phyloP scores from a whole-genome alignment of 2,113 vertebrate species.

The Strix uralensis region DNA sequence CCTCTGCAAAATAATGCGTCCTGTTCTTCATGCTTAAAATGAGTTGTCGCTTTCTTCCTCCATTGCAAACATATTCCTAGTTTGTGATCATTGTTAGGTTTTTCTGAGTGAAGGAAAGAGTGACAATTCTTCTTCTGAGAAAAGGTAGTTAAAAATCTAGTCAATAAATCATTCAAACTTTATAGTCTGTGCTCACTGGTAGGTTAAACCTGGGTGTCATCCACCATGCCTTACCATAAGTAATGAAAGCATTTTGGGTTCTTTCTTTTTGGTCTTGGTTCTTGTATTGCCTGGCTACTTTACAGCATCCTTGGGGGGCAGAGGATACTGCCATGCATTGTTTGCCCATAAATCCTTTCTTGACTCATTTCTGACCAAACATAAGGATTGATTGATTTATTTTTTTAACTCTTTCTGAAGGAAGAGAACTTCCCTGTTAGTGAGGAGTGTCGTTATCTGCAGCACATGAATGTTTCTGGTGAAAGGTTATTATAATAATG shows the following conservation, averaged over 20 bases:
- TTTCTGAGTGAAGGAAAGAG: not conserved
- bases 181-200: not conserved
- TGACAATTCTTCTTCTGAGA: not conserved
- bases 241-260: not conserved
- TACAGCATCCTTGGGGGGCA: not conserved
- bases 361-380: not conserved
- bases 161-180: not conserved
- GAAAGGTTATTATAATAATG: not conserved
- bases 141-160: not conserved
- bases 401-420: not conserved
- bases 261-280: not conserved
- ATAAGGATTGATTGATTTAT: not conserved
- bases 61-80: not conserved
- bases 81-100: not conserved
- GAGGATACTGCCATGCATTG: rapidly evolving
- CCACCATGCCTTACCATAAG: not conserved
- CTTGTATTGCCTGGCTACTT: not conserved
- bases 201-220: not conserved
- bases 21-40: not conserved
- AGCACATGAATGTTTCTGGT: not conserved
- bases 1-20: not conserved
- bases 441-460: not conserved
- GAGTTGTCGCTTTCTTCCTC: not conserved
- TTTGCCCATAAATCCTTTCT: not conserved
- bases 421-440: not conserved